Base-by-base conservation (phyloP, 2,888 invertebrate species). In the Auanema freiburgensis region DNA sequence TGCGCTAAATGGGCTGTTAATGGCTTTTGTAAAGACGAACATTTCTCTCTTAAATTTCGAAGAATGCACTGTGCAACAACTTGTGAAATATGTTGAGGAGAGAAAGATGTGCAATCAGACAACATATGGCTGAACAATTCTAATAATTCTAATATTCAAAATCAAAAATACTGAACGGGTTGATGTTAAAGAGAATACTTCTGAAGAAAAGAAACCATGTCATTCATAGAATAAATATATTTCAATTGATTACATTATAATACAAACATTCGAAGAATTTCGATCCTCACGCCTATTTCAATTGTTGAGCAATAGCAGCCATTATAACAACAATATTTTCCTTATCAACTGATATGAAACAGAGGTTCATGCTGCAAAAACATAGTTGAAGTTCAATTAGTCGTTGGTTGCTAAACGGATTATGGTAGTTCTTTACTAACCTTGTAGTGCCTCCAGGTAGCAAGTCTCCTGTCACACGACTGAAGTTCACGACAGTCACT, bases 11-110 rank as follows among this genome's bases (percentile, higher is more conserved):
- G 53, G 44, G 23, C 25, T 18, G 18, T 16, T 12, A 54, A 60
- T 23, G 54, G 49, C 33, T 60, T 60, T 55, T 60, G 60, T 49
- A 42, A 12, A n/a, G 18, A 18, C 10, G 14, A 18, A 23, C 6
- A n/a, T 18, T 42, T 43, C 46, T 42, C 49, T n/a, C 1, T 49
- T n/a, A 33, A 33, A 33, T 60, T 54, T 40, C 49, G 41, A 18
- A 53, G 60, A 10, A 40, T 24, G 12, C 44, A 33, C 16, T 60
- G 60, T 46, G 60, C 60, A 12, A 60, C 60, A 4, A 60, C 60
- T 4, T 60, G 60, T 23, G 55, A 46, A 18, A 60, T 60, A 33
- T 60, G 60, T 21, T 60, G 44, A 54, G 14, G n/a, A n/a, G n/a
- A n/a, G n/a, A n/a, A n/a, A n/a, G n/a, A n/a, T n/a, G n/a, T n/a